phyloP scores from a whole-genome alignment of 2,888 invertebrate genomes.

The Automeris io region DNA sequence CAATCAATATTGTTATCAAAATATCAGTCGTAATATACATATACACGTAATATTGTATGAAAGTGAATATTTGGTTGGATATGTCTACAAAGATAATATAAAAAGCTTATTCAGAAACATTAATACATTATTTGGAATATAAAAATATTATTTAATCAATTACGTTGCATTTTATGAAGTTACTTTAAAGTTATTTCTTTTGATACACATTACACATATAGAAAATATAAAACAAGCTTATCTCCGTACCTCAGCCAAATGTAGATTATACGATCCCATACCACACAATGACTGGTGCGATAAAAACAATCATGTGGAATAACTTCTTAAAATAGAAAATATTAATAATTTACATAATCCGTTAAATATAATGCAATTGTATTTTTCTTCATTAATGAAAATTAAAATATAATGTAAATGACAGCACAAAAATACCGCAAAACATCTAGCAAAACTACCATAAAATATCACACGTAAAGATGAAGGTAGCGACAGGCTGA shows the following conservation, averaged over 20 bases:
- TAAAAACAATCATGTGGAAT: constrained; percentile 24
- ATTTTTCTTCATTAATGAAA: constrained; percentile 46
- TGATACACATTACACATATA: no score
- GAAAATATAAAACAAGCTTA: no score
- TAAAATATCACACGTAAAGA: constrained; percentile 70
- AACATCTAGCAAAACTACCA: constrained; percentile 60
- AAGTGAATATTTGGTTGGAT: constrained; percentile 62
- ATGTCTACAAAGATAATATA: constrained; percentile 69
- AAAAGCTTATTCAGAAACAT: constrained; percentile 37
- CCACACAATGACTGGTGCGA: constrained; percentile 46
- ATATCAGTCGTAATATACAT: constrained; percentile 60
- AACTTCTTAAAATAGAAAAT: constrained; percentile 58
- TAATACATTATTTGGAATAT: constrained; percentile 43
- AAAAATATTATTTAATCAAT: constrained; percentile 56
- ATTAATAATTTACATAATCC: constrained; percentile 67
- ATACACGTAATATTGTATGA: constrained; percentile 45
- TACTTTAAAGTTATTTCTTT: not conserved
- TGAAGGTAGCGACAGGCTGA: no score
- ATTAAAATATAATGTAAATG: constrained; percentile 39
- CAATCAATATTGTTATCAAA: constrained; percentile 74
- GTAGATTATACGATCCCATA: constrained; percentile 11
- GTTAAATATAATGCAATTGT: constrained; percentile 65
- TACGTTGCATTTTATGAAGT: not conserved
- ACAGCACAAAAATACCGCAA: constrained; percentile 58
- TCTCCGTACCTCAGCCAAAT: not conserved